Evolutionary conservation across 2,113 vertebrate species (phyloP), one percentile per base, ranked within the genome.

Genomic region (Nothobranchius kuhntae): DNA sequence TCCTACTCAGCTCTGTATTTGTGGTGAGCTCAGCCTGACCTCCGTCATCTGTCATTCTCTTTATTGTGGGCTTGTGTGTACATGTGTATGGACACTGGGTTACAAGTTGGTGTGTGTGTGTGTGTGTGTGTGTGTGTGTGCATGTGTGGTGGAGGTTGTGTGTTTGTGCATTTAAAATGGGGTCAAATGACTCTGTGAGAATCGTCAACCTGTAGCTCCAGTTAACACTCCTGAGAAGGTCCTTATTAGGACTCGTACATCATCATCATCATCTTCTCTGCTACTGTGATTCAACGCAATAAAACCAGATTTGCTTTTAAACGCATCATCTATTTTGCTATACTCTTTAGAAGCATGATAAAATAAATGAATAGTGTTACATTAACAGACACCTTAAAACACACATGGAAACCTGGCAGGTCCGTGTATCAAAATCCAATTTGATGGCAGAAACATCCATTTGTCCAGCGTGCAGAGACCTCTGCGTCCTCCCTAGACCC

Each of bases 81-180:
- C 30, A 30, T 30, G 26, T 30, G 2, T 30, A 30, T 30, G 30
- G 30, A 30, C 30, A 30, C 30, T 30, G 2, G 97, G 97, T 30
- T 30, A 30, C 30, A 30, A 26, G 57, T 73, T 35, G 17, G 35
- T 13, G 13, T 26, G 17, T 3, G 7, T 10, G 13, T 51, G 57
- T 26, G 30, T 24, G 38, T 26, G 13, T 35, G 38, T 42, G 62
- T 65, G 10, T 1, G 1, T 9, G 38, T 3, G 50, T 59, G 57
- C 1, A 7, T 38, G 36, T 38, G 36, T 38, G 36, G 4, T 4
- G 4, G 36, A 6, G 36, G 4, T 4, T 38, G 38, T 40, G 38
- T 40, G 55, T n/a, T 65, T 30, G 38, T n/a, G 38, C 47, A 52
- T 57, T 68, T 82, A 48, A 75, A 81, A 75, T 64, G 24, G 73